Evolutionary conservation across 1,140 invertebrate species (phyloP).

Genomic region (Eueides isabella): DNA sequence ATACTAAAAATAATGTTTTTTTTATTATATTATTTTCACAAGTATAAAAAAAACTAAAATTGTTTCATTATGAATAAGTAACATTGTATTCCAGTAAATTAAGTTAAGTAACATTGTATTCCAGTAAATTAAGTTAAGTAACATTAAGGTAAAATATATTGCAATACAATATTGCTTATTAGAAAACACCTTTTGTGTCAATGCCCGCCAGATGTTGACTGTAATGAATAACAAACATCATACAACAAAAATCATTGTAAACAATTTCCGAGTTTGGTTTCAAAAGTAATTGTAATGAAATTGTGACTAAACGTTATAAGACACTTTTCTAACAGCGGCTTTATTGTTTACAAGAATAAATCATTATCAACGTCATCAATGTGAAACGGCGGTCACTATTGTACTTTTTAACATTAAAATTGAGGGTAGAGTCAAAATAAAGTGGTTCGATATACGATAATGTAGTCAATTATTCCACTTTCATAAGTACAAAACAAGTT

Average conservation of each 20-base stretch:
- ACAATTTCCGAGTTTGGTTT: neutral
- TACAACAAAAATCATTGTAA: neutral
- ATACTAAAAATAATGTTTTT: too few relatives aligned
- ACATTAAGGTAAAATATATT: neutral
- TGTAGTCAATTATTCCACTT: neutral
- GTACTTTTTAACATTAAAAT: slow-evolving; percentile 33
- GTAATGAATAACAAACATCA: slow-evolving; percentile 13
- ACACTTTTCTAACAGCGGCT: slow-evolving; percentile 13
- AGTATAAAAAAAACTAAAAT: neutral
- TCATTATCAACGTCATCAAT: slow-evolving; percentile 76
- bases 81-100: too few relatives aligned
- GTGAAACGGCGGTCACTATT: slow-evolving; percentile 59
- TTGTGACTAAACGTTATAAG: neutral
- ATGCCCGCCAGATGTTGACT: slow-evolving; percentile 9
- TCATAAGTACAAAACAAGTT: slow-evolving; percentile 1
- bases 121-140: too few relatives aligned
- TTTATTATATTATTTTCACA: too few relatives aligned
- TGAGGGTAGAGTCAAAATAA: slow-evolving; percentile 68
- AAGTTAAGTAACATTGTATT: too few relatives aligned
- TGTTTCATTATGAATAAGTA: neutral
- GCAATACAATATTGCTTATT: neutral
- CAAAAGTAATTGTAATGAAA: neutral
- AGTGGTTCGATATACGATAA: slow-evolving; percentile 40
- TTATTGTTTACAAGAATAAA: slow-evolving; percentile 57
- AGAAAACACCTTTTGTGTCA: slow-evolving; percentile 5